Percentiles rank a stretch among this genome's conserved stretches.
Conservation (phyloP, 2,113 vertebrate genomes). For the Sebastes fasciatus region DNA sequence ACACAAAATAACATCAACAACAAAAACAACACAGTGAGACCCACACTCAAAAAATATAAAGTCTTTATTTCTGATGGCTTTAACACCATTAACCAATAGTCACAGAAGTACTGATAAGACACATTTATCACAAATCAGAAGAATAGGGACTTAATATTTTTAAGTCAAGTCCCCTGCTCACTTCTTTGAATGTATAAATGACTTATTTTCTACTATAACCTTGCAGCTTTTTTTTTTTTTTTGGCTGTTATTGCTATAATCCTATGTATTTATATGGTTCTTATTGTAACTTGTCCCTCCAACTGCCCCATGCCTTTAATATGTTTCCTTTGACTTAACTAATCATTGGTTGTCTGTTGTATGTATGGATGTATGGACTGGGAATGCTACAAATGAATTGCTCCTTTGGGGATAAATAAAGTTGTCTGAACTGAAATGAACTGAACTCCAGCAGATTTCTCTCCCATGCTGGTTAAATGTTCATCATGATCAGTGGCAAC, state of each 20-base stretch:
- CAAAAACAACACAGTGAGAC: background rate
- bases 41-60: background rate
- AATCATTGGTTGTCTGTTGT: too few species aligned
- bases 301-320: too few species aligned
- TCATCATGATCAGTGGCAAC: background rate
- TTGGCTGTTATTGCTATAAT: too few species aligned
- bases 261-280: too few species aligned
- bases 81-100: background rate
- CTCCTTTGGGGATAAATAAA: too few species aligned
- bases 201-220: background rate
- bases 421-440: too few species aligned
- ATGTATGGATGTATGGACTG: too few species aligned
- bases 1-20: background rate
- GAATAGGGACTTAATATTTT: background rate
- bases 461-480: background rate
- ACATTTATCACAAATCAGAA: conserved; percentile 6
- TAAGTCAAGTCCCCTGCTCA: background rate
- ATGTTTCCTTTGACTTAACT: too few species aligned
- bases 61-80: background rate
- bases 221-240: background rate
- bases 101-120: background rate
- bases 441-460: background rate
- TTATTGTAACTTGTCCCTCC: too few species aligned
- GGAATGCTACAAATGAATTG: too few species aligned
- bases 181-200: background rate